These are phyloP conservation scores for Drosophila repletoides DNA, from an alignment of 1,140 invertebrate species.

Conservation along the genomic window DNA sequence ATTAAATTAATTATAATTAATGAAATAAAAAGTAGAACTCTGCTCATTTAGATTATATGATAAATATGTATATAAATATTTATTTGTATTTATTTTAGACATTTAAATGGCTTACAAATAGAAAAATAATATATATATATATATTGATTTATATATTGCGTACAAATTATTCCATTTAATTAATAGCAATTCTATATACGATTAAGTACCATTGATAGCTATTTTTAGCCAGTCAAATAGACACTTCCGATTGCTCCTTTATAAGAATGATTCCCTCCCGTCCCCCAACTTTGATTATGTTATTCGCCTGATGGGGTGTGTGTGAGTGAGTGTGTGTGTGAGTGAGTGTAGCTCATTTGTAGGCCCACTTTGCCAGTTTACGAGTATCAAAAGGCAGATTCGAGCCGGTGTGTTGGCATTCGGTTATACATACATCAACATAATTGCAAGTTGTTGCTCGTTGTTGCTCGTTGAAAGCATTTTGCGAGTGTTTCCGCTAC, in stretches of 20 bases:
- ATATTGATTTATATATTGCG: too few relatives aligned
- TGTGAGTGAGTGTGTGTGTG: too few relatives aligned
- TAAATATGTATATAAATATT: too few relatives aligned
- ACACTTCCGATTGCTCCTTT: neutral
- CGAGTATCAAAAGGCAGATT: slow-evolving; percentile 28
- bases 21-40: too few relatives aligned
- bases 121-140: too few relatives aligned
- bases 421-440: slow-evolving; percentile 35
- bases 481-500: slow-evolving; percentile 42
- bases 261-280: neutral
- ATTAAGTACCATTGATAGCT: too few relatives aligned
- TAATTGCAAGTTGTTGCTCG: slow-evolving; percentile 46
- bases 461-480: slow-evolving; percentile 44
- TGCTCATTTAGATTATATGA: too few relatives aligned
- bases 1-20: too few relatives aligned
- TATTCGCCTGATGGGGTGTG: neutral
- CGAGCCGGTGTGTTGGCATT: neutral
- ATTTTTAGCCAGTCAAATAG: neutral
- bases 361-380: slow-evolving; percentile 25
- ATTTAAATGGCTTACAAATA: too few relatives aligned
- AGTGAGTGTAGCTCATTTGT: slow-evolving; percentile 15
- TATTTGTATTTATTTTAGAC: too few relatives aligned
- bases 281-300: neutral
- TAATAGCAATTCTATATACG: too few relatives aligned
- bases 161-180: too few relatives aligned